Base-by-base conservation (phyloP, 2,888 invertebrate genomes). In the Cistogaster globosa region DNA sequence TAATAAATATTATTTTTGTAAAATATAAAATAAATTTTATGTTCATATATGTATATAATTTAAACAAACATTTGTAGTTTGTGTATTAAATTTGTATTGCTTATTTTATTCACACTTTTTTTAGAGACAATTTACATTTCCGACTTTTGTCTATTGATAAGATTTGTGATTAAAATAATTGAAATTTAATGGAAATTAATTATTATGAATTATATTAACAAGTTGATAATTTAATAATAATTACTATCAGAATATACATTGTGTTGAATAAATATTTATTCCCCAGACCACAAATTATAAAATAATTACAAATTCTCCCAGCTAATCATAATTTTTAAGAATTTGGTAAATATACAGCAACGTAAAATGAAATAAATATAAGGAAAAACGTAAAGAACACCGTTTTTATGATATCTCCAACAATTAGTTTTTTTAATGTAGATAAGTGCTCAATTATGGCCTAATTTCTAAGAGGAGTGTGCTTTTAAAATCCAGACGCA, bases 181-280 rank as follows among this genome's bases (percentile, higher is more conserved):
- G 51, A 22, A 75, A 58, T 69, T 79, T 62, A 75, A 84, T 75
- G 42, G 6, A 60, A 65, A 79, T 79, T 84, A 80, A 76, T 84
- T 76, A 26, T 72, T 58, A 72, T 84, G 60, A 20, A 51, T 67
- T 65, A 60, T 58, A 63, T 76, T 71, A 76, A 48, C 14, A 8
- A 68, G 42, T 51, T 72, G 57, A 77, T 84, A 80, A 84, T 62
- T 72, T 18, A 51, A 72, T 48, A 75, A 60, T 74, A 18, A 53
- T 74, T 20, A 18, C 67, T 74, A 63, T 53, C 63, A 48, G 14
- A 26, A 51, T 58, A 45, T 42, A 42, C 4, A 42, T 42, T 12
- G 11, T 12, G 2, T 6, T 42, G 12, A 12, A 12, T 42, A 42
- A 42, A 9, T 32, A 48, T 67, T 32, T 45, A 48, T 65, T 63